These are phyloP conservation scores for Jordanella pulchra DNA, from an alignment of 2,797 vertebrate species.

Conservation along the genomic window DNA sequence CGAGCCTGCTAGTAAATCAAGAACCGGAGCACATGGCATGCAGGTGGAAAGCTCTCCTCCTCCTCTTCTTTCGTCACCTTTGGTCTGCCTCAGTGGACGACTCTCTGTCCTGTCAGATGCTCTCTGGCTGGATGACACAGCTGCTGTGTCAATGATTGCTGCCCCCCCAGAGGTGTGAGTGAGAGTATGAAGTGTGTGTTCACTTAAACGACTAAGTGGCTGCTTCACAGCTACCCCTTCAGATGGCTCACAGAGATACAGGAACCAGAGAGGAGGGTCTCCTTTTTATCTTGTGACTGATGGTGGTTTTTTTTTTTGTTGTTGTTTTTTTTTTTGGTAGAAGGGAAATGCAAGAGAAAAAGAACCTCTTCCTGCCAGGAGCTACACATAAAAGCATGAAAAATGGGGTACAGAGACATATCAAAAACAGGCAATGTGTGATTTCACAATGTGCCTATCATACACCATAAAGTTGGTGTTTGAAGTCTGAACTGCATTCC, in stretches of 20 bases:
- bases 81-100: conserved; percentile 27
- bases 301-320: not conserved
- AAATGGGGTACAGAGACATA: conserved; percentile 36
- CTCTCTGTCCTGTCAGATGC: conserved; percentile 31
- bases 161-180: conserved; percentile 34
- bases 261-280: conserved; percentile 22
- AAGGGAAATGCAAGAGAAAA: conserved; percentile 17
- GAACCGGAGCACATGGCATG: conserved; percentile 64
- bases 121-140: conserved; percentile 47
- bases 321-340: conserved; percentile 11
- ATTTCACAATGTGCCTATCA: conserved; percentile 70
- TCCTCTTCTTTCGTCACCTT: conserved; percentile 22
- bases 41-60: conserved; percentile 60
- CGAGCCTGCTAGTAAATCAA: conserved; percentile 66
- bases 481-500: conserved; percentile 66
- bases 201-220: conserved; percentile 78
- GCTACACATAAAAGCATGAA: conserved; percentile 39
- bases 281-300: conserved; percentile 11
- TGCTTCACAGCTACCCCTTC: conserved; percentile 63
- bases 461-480: conserved; percentile 70
- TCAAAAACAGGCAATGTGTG: conserved; percentile 49
- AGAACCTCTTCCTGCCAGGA: conserved; percentile 17
- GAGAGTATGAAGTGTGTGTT: conserved; percentile 71
- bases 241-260: conserved; percentile 68
- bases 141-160: conserved; percentile 43